Evolutionary conservation across 2,797 vertebrate species (phyloP).

Genomic region (Lates japonicus): DNA sequence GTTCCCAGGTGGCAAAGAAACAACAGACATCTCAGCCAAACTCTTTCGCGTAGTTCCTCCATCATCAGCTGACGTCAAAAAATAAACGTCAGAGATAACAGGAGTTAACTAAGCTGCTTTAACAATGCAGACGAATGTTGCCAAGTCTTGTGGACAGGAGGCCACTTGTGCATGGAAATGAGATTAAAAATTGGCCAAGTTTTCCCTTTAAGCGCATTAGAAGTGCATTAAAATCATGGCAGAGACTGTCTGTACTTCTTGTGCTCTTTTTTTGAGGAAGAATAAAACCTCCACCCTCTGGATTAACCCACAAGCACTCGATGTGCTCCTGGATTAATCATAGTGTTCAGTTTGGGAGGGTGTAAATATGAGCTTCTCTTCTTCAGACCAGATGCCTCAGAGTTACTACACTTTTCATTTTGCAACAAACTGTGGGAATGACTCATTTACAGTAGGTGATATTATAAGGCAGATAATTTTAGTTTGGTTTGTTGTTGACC

Average conservation of each 20-base stretch:
- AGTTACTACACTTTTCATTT: not conserved
- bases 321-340: not conserved
- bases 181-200: conserved; percentile 15
- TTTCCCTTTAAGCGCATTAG: conserved; percentile 9
- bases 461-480: not conserved
- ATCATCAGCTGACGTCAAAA: conserved; percentile 40
- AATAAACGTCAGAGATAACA: conserved; percentile 24
- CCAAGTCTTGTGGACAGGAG: conserved; percentile 15
- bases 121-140: conserved; percentile 15
- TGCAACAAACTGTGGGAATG: too few species aligned
- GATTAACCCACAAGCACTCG: not conserved
- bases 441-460: not conserved
- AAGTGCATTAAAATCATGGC: conserved; percentile 16
- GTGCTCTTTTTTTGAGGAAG: not conserved
- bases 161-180: conserved; percentile 6
- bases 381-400: not conserved
- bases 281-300: not conserved
- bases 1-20: conserved; percentile 14
- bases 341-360: not conserved
- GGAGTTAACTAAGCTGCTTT: conserved; percentile 26
- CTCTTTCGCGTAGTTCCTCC: not conserved
- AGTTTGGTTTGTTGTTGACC: too few species aligned
- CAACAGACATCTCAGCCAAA: conserved; percentile 25
- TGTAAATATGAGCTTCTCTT: not conserved
- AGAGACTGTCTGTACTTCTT: not conserved